These are phyloP conservation scores for Typhlichthys subterraneus DNA, from an alignment of 2,797 vertebrate genomes.

Conservation along the genomic window DNA sequence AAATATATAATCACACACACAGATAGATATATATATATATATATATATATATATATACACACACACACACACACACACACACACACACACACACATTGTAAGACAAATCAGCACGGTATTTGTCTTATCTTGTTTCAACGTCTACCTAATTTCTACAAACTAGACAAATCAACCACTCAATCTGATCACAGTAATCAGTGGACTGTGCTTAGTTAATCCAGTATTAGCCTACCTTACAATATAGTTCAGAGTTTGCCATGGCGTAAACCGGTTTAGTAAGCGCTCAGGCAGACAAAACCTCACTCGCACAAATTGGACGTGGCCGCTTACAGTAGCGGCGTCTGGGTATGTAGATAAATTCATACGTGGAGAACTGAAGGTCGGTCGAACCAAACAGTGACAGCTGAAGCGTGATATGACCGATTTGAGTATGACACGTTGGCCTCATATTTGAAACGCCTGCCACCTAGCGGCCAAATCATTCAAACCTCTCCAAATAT, in stretches of 20 bases:
- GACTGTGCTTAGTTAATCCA: neutral
- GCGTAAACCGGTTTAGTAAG: slow-evolving; percentile 1
- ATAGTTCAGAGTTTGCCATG: slow-evolving; percentile 80
- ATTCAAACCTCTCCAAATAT: neutral
- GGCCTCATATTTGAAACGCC: slow-evolving; percentile 1
- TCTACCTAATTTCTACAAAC: too few relatives aligned
- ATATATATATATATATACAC: too few relatives aligned
- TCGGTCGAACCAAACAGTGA: neutral
- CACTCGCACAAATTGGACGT: too few relatives aligned
- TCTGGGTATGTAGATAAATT: neutral
- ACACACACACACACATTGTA: neutral
- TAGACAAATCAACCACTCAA: neutral
- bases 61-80: too few relatives aligned
- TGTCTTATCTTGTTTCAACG: neutral
- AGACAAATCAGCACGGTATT: neutral
- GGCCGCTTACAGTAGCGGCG: too few relatives aligned
- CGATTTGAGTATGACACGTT: slow-evolving; percentile 7
- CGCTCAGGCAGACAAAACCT: neutral
- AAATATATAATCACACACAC: too few relatives aligned
- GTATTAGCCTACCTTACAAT: slow-evolving; percentile 57
- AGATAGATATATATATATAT: too few relatives aligned
- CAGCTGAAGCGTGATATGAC: slow-evolving; percentile 25
- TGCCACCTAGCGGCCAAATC: slow-evolving; percentile 46
- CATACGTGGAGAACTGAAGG: neutral
- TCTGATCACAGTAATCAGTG: slow-evolving; percentile 11